Conservation (phyloP, 2,888 invertebrate species). For the Cerastoderma edule region DNA sequence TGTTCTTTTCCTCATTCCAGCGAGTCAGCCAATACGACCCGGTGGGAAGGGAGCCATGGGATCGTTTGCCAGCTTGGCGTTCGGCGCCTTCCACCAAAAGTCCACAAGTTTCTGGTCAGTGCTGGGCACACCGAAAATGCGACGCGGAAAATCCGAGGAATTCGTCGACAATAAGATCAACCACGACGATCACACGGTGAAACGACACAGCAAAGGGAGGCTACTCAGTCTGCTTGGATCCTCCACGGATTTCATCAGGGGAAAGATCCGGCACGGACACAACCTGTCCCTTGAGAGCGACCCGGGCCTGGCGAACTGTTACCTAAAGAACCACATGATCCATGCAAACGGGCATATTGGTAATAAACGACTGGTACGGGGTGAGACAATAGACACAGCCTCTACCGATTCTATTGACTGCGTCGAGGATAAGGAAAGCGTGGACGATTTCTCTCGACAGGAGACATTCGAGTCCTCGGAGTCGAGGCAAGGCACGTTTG, state of each 20-base stretch:
- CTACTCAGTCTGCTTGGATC: conserved; percentile 58
- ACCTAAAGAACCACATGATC: conserved; percentile 30
- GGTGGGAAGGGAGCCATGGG: conserved; percentile 68
- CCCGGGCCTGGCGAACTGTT: conserved; percentile 33
- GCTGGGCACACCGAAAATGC: conserved; percentile 63
- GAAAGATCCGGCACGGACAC: conserved; percentile 50
- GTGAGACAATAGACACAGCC: conserved; percentile 57
- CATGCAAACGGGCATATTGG: conserved; percentile 57
- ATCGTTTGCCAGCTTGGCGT: conserved; percentile 68
- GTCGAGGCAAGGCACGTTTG: conserved; percentile 9
- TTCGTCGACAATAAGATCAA: conserved; percentile 50
- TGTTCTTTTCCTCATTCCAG: conserved; percentile 39
- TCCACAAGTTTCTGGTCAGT: conserved; percentile 71
- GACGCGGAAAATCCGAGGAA: conserved; percentile 65
- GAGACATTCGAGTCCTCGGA: conserved; percentile 56
- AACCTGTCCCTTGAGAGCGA: conserved; percentile 54
- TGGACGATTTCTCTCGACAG: conserved; percentile 41
- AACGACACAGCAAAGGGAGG: conserved; percentile 51
- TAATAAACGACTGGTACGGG: conserved; percentile 45
- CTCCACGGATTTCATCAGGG: conserved; percentile 52
- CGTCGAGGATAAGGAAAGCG: conserved; percentile 31
- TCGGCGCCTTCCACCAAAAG: conserved; percentile 63
- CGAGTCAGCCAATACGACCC: conserved; percentile 55
- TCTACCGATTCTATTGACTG: conserved; percentile 57
- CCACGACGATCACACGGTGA: conserved; percentile 16